Evolutionary conservation across 2,888 invertebrate species (phyloP), one percentile per base, ranked within the genome.

Genomic region (Selenia dentaria): DNA sequence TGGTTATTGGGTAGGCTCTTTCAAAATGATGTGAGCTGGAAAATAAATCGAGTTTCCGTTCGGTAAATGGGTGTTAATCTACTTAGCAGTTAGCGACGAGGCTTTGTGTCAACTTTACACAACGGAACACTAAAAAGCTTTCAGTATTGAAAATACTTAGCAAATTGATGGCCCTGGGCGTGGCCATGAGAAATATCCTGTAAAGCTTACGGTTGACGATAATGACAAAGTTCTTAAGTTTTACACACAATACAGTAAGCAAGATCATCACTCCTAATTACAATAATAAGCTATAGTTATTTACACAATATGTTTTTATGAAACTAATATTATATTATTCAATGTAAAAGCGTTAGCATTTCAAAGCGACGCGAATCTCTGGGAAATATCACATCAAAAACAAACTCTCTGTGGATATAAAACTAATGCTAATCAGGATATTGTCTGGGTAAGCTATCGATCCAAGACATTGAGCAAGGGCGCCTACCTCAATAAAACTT

Each of bases 401-500:
- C n/a, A n/a, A n/a, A n/a, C n/a, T n/a, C n/a, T n/a, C n/a, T n/a
- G n/a, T n/a, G n/a, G n/a, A n/a, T n/a, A n/a, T n/a, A n/a, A n/a
- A n/a, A n/a, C n/a, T n/a, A n/a, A n/a, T n/a, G n/a, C n/a, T n/a
- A n/a, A n/a, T n/a, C n/a, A n/a, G n/a, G n/a, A n/a, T n/a, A n/a
- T n/a, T n/a, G 45, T 16, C 38, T 24, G 29, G 22, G 31, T 14
- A 31, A 35, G 32, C 29, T 34, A 64, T 63, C 57, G 57, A 56
- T 41, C 45, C 44, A 37, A 42, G 45, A 35, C 42, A 29, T 24
- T 18, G 36, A 32, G 40, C 36, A 50, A 47, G 52, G 53, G 54
- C 58, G 56, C 59, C 57, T 56, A 62, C 63, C 64, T 64, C 64
- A 67, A 65, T 72, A 75, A 48, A 37, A 33, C 36, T 77, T 71